Evolutionary conservation across 2,113 vertebrate species (phyloP), one percentile per base, ranked within the genome.

Genomic region (Malurus cyaneus): DNA sequence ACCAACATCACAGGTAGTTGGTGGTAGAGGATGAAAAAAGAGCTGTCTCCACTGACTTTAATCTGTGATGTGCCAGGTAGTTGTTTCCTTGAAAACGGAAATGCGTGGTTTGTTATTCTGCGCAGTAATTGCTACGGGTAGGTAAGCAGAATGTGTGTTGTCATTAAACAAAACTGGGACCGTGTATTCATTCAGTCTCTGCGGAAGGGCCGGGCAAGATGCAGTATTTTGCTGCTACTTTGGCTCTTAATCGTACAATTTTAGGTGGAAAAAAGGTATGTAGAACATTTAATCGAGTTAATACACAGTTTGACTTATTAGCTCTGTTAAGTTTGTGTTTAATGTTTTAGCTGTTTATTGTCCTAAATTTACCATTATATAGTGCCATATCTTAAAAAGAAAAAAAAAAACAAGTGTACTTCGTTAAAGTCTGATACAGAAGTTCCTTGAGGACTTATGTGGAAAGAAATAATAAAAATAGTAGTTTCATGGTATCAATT

Each of bases 61-160:
- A 9, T 46, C 18, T 70, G 21, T 26, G 14, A 28, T 6, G 26
- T 84, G 56, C 7, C 47, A 18, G 8, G 36, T 64, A 39, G 53
- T 16, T 32, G 20, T 46, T 79, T 67, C 67, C 36, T 72, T 20
- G 32, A 82, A 81, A 93, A 69, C 4, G 12, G 62, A 42, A 61
- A 28, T 34, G 24, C 0, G 4, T 53, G n/a, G 14, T 72, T 79
- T 69, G n/a, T 72, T 80, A 5, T 8, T 65, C 19, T 6, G 8
- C 21, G 12, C 46, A 29, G n/a, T 49, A 47, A 8, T 39, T 34
- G 29, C 41, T 64, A 2, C 5, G 2, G 14, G 14, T 52, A 20
- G 66, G n/a, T 25, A 28, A 57, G 54, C 25, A 42, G 47, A 42
- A 50, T n/a, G 39, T 31, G 6, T 0, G 0, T 9, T 13, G 34